Conservation (phyloP, 2,113 vertebrate genomes). For the Capra hircus region DNA sequence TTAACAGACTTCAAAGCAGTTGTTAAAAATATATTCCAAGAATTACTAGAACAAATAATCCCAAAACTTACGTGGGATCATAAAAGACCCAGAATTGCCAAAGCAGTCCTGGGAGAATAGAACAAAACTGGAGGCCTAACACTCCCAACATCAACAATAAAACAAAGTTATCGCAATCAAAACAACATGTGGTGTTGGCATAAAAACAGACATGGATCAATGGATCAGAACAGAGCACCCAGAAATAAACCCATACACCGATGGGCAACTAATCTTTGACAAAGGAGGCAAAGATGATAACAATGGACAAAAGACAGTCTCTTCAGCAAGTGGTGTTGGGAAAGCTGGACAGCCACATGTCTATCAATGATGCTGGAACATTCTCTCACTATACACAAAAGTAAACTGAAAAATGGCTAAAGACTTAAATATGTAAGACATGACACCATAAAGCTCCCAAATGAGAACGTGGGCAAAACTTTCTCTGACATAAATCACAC, state of each 20-base stretch:
- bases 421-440: background rate
- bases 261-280: background rate
- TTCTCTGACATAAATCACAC: background rate
- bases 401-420: background rate
- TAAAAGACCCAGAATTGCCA: background rate
- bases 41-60: background rate
- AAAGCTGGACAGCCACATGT: background rate
- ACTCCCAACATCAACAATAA: background rate
- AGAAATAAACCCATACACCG: background rate
- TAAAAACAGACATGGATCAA: background rate
- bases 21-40: background rate
- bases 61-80: background rate
- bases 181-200: background rate
- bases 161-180: background rate
- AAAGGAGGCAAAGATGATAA: background rate
- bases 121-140: background rate
- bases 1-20: background rate
- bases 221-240: background rate
- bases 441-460: background rate
- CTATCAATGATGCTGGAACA: background rate
- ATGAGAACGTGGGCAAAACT: background rate
- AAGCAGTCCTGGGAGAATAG: background rate
- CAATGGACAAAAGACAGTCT: background rate
- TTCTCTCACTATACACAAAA: background rate
- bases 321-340: background rate